Conservation (phyloP, 1,140 invertebrate species). For the Drosophila varians region DNA sequence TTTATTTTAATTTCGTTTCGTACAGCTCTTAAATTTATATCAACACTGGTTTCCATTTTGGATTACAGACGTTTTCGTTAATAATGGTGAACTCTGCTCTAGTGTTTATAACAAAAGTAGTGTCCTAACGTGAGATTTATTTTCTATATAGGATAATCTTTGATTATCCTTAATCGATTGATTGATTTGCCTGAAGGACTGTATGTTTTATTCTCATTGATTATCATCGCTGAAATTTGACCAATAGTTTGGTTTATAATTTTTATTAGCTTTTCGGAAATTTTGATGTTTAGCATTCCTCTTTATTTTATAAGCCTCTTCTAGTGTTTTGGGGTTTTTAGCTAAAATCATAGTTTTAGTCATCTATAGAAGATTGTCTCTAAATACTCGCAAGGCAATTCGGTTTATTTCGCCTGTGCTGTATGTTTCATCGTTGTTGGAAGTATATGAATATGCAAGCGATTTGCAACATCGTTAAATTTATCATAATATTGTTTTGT, state of each 20-base stretch:
- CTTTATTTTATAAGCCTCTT: background rate
- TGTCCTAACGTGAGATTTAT: no score
- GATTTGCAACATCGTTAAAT: background rate
- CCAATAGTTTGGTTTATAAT: constrained; percentile 9
- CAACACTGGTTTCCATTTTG: background rate
- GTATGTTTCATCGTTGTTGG: background rate
- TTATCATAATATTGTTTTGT: background rate
- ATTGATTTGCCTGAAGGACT: no score
- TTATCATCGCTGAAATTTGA: constrained; percentile 4
- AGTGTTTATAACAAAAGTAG: no score
- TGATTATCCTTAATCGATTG: no score
- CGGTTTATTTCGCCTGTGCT: constrained; percentile 1
- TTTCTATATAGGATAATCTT: no score
- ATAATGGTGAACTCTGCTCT: no score
- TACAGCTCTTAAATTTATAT: no score
- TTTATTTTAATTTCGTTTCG: constrained; percentile 1
- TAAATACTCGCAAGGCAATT: constrained; percentile 1
- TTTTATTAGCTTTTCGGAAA: constrained; percentile 8
- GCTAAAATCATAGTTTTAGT: background rate
- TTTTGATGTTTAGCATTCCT: constrained; percentile 1
- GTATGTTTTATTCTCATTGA: no score
- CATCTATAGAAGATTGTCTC: background rate
- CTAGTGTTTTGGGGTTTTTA: background rate
- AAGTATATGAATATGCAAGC: background rate
- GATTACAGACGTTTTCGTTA: no score